Evolutionary conservation across 2,888 invertebrate genomes (phyloP), one percentile per base, ranked within the genome.

Genomic region (Lochmaea crataegi): DNA sequence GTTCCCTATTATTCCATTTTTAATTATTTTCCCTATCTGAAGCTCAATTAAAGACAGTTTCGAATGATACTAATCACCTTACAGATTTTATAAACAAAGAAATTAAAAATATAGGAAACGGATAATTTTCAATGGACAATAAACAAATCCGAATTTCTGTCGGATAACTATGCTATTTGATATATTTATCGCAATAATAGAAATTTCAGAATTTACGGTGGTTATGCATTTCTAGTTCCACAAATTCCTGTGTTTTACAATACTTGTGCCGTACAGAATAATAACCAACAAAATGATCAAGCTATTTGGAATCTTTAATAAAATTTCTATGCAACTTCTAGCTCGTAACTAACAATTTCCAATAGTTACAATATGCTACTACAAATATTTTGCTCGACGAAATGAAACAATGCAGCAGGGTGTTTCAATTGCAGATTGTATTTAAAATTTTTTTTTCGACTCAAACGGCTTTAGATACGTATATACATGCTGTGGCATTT

Each of bases 401-500:
- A 32, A 32, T 6, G 6, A 32, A 32, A 60, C 60, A 67, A 67
- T 58, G 58, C 57, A 26, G 58, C 57, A 58, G 42, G n/a, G 67
- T 57, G 67, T 58, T 45, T 26, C 58, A 42, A 67, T 67, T 67
- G 60, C 48, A 67, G 32, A 58, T 58, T 67, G 32, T 67, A 67
- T 60, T 48, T 60, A 58, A 60, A 38, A 0, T 7, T 60, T 60
- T 60, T 60, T 26, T n/a, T 12, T 38, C 32, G 32, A 14, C 38
- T 60, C 9, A 60, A 38, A 32, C 32, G 60, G 60, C 60, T 60
- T 26, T 32, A 60, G 32, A 38, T 60, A 38, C 60, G 32, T 60
- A n/a, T 38, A 38, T 60, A 41, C 38, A 16, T 60, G 32, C 6
- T 14, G 32, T 60, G 60, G 3, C 32, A 41, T 38, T 38, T n/a